phyloP scores from a whole-genome alignment of 2,888 invertebrate species.

The Achlya flavicornis region DNA sequence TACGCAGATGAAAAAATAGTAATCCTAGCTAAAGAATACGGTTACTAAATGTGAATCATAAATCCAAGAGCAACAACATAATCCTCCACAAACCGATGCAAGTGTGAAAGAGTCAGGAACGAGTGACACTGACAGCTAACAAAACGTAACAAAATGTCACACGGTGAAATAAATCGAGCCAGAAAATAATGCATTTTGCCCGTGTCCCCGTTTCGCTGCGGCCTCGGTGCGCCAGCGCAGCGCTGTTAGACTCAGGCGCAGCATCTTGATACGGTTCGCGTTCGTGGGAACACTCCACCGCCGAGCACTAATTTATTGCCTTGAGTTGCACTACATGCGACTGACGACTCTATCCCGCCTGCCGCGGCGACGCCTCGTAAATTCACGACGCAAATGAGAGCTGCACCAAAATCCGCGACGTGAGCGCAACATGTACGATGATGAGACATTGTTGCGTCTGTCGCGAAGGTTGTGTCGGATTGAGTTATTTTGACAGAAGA shows the following conservation, averaged over 20 bases:
- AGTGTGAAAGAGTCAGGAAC: constrained; percentile 52
- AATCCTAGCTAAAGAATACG: not conserved
- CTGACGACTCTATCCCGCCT: constrained; percentile 78
- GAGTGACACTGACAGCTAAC: constrained; percentile 61
- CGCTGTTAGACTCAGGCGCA: constrained; percentile 52
- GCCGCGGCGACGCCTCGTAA: constrained; percentile 57
- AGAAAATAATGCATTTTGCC: constrained; percentile 76
- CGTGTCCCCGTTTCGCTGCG: constrained; percentile 66
- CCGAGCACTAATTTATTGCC: constrained; percentile 76
- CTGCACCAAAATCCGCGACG: constrained; percentile 43
- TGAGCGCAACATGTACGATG: constrained; percentile 21
- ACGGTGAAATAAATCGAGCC: constrained; percentile 69
- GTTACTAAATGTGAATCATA: constrained; percentile 24
- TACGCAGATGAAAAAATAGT: too few relatives aligned
- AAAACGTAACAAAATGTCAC: constrained; percentile 76
- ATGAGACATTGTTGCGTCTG: constrained; percentile 17
- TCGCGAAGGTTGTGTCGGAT: not conserved
- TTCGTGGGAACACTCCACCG: constrained; percentile 77
- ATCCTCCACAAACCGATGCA: constrained; percentile 37
- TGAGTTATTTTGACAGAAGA: not conserved
- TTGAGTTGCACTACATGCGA: constrained; percentile 71
- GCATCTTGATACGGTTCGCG: constrained; percentile 78
- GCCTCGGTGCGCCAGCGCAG: constrained; percentile 47
- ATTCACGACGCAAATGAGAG: constrained; percentile 59
- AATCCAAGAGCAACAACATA: constrained; percentile 37